Percentiles rank a stretch among this genome's conserved stretches.
phyloP scores from a whole-genome alignment of 2,888 invertebrate genomes.

The Thecocarcelia acutangulata region DNA sequence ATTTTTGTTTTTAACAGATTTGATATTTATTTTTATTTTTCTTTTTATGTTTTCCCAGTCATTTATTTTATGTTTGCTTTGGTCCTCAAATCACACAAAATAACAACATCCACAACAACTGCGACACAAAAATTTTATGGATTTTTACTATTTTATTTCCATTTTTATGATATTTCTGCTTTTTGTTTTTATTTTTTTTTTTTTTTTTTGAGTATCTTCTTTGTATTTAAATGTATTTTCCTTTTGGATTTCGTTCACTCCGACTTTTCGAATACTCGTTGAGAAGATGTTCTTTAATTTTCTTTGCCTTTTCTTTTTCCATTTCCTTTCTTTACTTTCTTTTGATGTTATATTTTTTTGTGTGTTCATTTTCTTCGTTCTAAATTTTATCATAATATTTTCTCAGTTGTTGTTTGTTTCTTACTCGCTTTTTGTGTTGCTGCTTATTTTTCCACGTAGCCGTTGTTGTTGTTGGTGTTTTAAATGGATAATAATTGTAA shows the following conservation, averaged over 20 bases:
- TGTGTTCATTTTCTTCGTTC: background rate
- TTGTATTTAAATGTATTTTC: slow-evolving; percentile 24
- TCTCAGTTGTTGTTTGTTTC: background rate
- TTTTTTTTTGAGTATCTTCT: slow-evolving; percentile 24
- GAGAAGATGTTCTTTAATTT: slow-evolving; percentile 22
- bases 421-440: background rate
- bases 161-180: slow-evolving; percentile 42
- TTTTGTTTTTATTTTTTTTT: too few species aligned
- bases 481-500: slow-evolving; percentile 59
- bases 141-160: slow-evolving; percentile 56
- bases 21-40: slow-evolving; percentile 43
- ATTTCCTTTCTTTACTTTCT: background rate
- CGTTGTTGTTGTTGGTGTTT: background rate
- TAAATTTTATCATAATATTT: slow-evolving; percentile 35
- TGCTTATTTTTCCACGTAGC: background rate
- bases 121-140: slow-evolving; percentile 44
- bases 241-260: background rate
- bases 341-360: slow-evolving; percentile 14
- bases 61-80: slow-evolving; percentile 68
- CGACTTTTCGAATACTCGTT: background rate
- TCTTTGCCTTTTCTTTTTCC: background rate
- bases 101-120: slow-evolving; percentile 18
- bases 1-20: slow-evolving; percentile 39
- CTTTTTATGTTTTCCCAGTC: slow-evolving; percentile 62
- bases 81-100: slow-evolving; percentile 50